Evolutionary conservation across 2,888 invertebrate species (phyloP).

Genomic region (Tenthredo livida): DNA sequence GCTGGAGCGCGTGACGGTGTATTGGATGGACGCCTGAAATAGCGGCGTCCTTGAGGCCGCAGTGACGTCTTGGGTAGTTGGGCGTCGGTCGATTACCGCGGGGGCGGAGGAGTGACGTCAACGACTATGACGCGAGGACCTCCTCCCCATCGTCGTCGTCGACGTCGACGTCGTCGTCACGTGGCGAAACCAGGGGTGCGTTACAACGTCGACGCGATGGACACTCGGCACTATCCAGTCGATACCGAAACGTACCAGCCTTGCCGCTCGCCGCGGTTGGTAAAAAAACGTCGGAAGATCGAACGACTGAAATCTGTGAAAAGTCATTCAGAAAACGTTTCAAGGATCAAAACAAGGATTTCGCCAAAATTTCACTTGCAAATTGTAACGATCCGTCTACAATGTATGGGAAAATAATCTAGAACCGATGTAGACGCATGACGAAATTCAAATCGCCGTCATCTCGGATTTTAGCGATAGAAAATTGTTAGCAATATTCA

Average conservation of each 20-base stretch:
- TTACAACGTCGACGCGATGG: conserved; percentile 5
- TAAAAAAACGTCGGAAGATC: not conserved
- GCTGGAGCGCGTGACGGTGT: conserved; percentile 45
- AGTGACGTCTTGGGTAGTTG: conserved; percentile 69
- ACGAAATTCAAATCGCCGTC: not conserved
- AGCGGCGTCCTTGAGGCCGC: conserved; percentile 73
- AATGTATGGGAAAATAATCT: not conserved
- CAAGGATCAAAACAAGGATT: not conserved
- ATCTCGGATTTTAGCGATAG: not conserved
- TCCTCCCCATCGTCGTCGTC: conserved; percentile 48
- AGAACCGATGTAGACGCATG: not conserved
- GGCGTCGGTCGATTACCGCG: conserved; percentile 72
- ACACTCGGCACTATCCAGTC: not conserved
- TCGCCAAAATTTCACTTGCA: not conserved
- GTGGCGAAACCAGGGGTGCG: conserved; percentile 37
- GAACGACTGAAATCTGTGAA: not conserved
- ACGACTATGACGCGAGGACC: conserved; percentile 60
- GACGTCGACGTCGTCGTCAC: conserved; percentile 52
- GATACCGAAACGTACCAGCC: not conserved
- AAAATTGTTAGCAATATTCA: too few species aligned
- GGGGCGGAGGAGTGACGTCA: conserved; percentile 75
- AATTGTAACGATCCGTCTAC: not conserved
- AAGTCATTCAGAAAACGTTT: not conserved
- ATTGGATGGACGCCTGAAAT: conserved; percentile 67
- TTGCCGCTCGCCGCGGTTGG: not conserved